Conservation (phyloP, 2,888 invertebrate genomes). For the Rotaria sp. region DNA sequence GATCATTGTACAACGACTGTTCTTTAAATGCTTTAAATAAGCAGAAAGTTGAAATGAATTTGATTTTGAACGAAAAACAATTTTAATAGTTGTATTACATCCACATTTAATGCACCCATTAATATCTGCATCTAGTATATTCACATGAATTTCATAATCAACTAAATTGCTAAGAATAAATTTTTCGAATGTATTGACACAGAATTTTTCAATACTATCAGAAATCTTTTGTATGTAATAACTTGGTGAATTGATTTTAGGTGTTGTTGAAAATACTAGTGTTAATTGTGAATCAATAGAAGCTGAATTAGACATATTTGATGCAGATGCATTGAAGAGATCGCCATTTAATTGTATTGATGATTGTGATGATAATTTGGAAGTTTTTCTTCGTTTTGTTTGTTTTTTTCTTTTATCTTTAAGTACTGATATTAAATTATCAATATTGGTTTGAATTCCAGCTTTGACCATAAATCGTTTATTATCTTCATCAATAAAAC, state of each 20-base stretch:
- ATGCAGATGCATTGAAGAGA: background rate
- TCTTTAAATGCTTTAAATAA: background rate
- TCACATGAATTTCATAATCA: background rate
- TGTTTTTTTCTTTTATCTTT: background rate
- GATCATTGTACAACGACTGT: background rate
- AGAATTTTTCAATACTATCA: background rate
- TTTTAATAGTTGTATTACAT: background rate
- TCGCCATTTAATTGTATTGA: background rate
- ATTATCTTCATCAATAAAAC: background rate
- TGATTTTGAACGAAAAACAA: background rate
- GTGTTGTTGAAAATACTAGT: background rate
- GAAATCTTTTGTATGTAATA: background rate
- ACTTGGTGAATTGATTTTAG: background rate
- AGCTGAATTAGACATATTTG: background rate
- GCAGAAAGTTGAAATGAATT: background rate
- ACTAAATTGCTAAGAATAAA: background rate
- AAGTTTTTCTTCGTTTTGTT: background rate
- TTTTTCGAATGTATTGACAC: background rate
- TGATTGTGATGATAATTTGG: background rate
- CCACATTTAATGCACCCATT: background rate
- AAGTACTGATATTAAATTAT: background rate
- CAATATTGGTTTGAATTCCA: background rate
- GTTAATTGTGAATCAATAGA: background rate
- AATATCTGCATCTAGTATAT: background rate
- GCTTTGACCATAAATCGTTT: background rate